These are phyloP conservation scores for Rissa tridactyla DNA, from an alignment of 2,113 vertebrate species.

Conservation along the genomic window DNA sequence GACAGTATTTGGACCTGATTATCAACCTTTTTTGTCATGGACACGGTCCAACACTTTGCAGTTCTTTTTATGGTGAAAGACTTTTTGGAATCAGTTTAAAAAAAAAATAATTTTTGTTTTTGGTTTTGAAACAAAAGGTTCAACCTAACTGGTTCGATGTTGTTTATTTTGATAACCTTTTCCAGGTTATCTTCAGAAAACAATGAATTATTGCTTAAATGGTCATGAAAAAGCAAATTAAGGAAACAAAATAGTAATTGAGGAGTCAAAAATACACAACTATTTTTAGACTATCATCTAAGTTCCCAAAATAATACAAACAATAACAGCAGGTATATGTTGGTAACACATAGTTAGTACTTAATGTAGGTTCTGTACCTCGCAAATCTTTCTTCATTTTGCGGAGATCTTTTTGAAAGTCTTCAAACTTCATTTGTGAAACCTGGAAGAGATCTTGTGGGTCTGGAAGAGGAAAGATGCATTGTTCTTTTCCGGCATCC, in stretches of 20 bases:
- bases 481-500: conserved; percentile 92
- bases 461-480: conserved; percentile 90
- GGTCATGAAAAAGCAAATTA: background rate
- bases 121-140: background rate
- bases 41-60: background rate
- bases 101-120: background rate
- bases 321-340: background rate
- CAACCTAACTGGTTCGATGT: background rate
- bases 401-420: conserved; percentile 92
- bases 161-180: background rate
- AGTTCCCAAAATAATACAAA: background rate
- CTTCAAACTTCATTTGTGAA: conserved; percentile 97
- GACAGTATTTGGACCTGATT: background rate
- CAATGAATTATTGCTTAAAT: background rate
- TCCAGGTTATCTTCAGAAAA: background rate
- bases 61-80: background rate
- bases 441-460: conserved; percentile 97
- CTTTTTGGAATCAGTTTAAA: background rate
- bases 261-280: background rate
- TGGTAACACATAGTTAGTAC: background rate
- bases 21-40: background rate
- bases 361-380: conserved; percentile 73
- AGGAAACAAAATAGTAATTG: background rate
- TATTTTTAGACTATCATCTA: background rate
- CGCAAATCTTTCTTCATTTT: conserved; percentile 90